Conservation (phyloP, 2,113 vertebrate species). For the Chaetops frenatus region DNA sequence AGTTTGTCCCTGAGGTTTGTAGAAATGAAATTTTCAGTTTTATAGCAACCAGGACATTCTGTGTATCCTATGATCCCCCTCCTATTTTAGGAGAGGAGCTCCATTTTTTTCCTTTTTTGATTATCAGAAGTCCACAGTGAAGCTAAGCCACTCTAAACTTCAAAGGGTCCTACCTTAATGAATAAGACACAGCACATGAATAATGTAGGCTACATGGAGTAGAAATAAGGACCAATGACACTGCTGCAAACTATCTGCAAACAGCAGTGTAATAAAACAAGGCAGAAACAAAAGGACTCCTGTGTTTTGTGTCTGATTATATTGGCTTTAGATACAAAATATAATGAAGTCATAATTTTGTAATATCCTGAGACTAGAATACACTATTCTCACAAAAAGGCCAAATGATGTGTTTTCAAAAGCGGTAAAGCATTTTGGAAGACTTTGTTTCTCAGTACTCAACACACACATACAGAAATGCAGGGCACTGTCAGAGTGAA, state of each 20-base stretch:
- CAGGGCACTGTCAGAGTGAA: neutral
- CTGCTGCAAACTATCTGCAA: slow-evolving; percentile 31
- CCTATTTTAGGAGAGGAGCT: neutral
- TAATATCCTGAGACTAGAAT: neutral
- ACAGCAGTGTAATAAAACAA: slow-evolving; percentile 24
- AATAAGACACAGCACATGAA: neutral
- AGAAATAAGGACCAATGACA: neutral
- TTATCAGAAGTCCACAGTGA: slow-evolving; percentile 2
- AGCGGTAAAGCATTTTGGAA: neutral
- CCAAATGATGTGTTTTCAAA: neutral
- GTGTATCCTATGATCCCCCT: neutral
- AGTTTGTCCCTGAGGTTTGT: slow-evolving; percentile 1
- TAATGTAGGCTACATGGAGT: neutral
- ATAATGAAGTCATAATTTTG: neutral
- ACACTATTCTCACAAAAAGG: neutral
- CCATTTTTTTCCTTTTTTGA: neutral
- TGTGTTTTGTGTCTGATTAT: neutral
- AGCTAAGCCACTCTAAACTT: neutral
- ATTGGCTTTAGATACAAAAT: neutral
- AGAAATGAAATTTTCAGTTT: slow-evolving; percentile 43
- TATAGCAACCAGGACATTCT: neutral
- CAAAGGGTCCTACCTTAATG: slow-evolving; percentile 8
- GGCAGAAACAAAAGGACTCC: neutral
- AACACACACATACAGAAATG: neutral
- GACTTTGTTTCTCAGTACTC: neutral